These are phyloP conservation scores for Ptychadena robeensis DNA, from an alignment of 2,797 vertebrate genomes.

Conservation along the genomic window DNA sequence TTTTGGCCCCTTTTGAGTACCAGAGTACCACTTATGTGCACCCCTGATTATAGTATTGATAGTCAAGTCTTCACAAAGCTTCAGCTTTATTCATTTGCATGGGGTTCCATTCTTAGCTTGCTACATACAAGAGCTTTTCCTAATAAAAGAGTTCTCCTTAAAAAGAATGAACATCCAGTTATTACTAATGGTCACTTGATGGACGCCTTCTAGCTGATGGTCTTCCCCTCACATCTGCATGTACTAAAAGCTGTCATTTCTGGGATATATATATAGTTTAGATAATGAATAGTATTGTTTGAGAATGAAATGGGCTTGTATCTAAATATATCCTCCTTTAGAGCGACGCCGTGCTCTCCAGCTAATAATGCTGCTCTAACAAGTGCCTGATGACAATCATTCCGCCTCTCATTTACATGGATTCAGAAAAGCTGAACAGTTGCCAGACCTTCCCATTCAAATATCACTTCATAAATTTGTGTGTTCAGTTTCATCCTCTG, in stretches of 20 bases:
- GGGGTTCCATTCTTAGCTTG: too few species aligned
- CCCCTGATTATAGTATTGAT: too few species aligned
- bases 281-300: constrained; percentile 44
- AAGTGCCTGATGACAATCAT: constrained; percentile 78
- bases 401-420: constrained; percentile 80
- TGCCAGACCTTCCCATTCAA: constrained; percentile 79
- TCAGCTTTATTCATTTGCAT: too few species aligned
- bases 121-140: too few species aligned
- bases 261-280: constrained; percentile 43
- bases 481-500: constrained; percentile 80
- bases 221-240: constrained; percentile 50
- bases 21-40: too few species aligned
- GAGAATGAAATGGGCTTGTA: constrained; percentile 25
- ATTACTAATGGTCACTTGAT: constrained; percentile 29
- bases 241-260: constrained; percentile 36
- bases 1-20: too few species aligned
- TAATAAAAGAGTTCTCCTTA: too few species aligned
- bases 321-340: constrained; percentile 54
- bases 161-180: too few species aligned
- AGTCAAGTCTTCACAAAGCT: too few species aligned
- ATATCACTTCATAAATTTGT: constrained; percentile 83
- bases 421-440: constrained; percentile 74
- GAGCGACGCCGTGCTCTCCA: not conserved
- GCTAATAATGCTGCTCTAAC: constrained; percentile 23
- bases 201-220: not conserved